A percentile compares a stretch with the other conserved stretches of the same genome.
Conservation (phyloP, 1,140 invertebrate species). For the Idris sp. region DNA sequence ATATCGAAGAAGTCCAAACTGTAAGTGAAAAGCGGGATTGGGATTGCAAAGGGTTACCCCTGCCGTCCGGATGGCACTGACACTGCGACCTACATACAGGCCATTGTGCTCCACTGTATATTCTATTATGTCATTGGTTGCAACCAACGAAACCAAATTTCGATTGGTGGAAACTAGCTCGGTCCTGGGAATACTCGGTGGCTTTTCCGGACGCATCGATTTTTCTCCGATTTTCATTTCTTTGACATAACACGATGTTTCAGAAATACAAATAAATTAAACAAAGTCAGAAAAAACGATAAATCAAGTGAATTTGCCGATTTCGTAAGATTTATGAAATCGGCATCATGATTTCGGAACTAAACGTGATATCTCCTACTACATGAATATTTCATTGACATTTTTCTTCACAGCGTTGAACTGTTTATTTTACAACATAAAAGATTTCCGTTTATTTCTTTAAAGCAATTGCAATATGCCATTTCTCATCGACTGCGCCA, state of each 20-base stretch:
- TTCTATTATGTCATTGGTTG: conserved; percentile 67
- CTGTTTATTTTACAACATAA: conserved; percentile 17
- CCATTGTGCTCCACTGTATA: conserved; percentile 68
- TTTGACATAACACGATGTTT: neutral
- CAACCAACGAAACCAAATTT: conserved; percentile 62
- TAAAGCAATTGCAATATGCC: conserved; percentile 42
- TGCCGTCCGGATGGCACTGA: conserved; percentile 66
- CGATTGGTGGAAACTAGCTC: conserved; percentile 53
- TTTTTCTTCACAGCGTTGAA: conserved; percentile 13
- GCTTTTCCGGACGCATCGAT: conserved; percentile 44
- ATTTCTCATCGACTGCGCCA: conserved; percentile 5
- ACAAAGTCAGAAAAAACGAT: too few relatives aligned
- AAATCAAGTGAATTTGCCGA: conserved; percentile 1
- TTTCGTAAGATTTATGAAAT: conserved; percentile 3
- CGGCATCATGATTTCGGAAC: too few relatives aligned
- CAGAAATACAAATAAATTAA: conserved; percentile 13
- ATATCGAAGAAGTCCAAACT: conserved; percentile 53
- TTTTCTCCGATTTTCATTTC: conserved; percentile 37
- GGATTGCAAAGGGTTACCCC: conserved; percentile 54
- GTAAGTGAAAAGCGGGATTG: conserved; percentile 54
- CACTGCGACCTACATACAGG: conserved; percentile 71
- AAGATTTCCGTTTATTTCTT: conserved; percentile 10
- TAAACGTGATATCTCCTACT: conserved; percentile 8
- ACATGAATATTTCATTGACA: conserved; percentile 21
- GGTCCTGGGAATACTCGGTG: conserved; percentile 15